phyloP scores from a whole-genome alignment of 2,797 vertebrate species.

The Glyptemys insculpta region DNA sequence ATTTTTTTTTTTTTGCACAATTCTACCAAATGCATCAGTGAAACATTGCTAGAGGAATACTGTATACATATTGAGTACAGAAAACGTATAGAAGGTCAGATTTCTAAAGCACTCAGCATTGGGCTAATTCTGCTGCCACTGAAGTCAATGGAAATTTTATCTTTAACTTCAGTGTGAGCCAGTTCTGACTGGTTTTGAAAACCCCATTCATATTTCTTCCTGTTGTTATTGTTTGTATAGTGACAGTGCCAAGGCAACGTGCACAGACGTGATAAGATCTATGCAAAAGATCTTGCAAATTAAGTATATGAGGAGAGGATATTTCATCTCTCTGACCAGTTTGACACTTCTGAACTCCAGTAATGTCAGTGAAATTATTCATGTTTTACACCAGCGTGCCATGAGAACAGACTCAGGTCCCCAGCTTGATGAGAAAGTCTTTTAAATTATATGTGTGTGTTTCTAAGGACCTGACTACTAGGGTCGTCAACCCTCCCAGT shows the following conservation, averaged over 20 bases:
- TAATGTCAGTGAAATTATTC: background rate
- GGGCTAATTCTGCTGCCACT: background rate
- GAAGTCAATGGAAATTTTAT: background rate
- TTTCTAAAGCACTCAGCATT: background rate
- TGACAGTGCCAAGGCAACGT: background rate
- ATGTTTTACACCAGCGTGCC: background rate
- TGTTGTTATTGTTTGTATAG: background rate
- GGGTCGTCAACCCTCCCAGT: too few relatives aligned
- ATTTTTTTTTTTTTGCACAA: background rate
- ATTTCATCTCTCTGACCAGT: rapidly evolving
- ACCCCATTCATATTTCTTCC: background rate
- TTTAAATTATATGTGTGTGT: background rate
- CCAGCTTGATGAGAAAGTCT: background rate
- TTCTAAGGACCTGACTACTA: background rate
- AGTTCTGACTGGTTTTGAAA: background rate
- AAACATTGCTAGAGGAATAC: background rate
- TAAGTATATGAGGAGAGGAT: background rate
- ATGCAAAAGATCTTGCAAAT: background rate
- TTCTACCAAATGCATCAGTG: background rate
- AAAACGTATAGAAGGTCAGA: rapidly evolving
- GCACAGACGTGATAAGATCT: rapidly evolving
- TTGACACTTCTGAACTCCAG: background rate
- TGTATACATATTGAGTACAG: background rate
- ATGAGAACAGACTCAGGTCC: background rate
- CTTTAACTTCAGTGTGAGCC: background rate